Conservation (phyloP, 2,113 vertebrate genomes). For the Notarius lentiginosus region DNA sequence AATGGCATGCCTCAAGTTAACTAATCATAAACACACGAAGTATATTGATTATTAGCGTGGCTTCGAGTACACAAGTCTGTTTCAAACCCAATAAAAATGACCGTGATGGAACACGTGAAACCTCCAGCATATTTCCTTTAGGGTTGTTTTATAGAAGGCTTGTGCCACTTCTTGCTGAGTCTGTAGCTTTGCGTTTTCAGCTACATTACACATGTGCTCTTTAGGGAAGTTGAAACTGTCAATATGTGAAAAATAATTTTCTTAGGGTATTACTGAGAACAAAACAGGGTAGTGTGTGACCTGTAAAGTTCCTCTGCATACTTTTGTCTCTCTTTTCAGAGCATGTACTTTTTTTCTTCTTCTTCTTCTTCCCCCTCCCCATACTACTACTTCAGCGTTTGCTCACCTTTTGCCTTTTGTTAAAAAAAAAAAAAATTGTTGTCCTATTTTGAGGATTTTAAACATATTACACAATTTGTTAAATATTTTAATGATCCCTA, state of each 20-base stretch:
- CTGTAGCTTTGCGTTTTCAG: background rate
- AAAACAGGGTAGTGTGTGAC: background rate
- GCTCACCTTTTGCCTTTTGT: background rate
- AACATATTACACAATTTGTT: too few relatives aligned
- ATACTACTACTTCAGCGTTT: background rate
- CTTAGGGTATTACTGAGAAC: background rate
- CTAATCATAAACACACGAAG: too few relatives aligned
- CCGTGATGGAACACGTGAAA: background rate
- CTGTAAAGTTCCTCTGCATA: background rate
- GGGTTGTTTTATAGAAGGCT: background rate
- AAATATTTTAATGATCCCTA: background rate
- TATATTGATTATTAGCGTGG: too few relatives aligned
- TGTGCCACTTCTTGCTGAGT: conserved; percentile 15
- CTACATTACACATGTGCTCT: background rate
- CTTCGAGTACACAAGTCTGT: background rate
- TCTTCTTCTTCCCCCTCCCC: background rate
- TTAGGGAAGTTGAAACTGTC: conserved; percentile 4
- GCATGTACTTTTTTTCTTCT: background rate
- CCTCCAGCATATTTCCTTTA: background rate
- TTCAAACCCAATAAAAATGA: background rate
- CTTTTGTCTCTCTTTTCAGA: background rate
- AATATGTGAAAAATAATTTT: background rate
- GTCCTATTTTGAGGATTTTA: background rate
- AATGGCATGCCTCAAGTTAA: too few relatives aligned
- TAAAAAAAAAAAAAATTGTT: background rate